Evolutionary conservation across 2,113 vertebrate species (phyloP).

Genomic region (Poeciliopsis turrubarensis): DNA sequence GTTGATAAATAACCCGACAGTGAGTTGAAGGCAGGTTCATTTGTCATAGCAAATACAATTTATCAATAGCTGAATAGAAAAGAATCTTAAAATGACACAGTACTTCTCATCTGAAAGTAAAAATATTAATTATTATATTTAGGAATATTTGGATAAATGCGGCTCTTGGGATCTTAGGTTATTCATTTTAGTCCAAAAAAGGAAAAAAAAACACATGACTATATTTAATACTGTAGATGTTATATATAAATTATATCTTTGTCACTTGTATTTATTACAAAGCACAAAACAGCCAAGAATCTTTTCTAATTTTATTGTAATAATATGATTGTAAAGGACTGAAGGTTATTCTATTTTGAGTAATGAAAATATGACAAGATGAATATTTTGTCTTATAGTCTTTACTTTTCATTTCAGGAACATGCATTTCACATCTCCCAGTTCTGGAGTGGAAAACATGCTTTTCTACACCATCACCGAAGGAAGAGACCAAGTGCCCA

Average conservation of each 20-base stretch:
- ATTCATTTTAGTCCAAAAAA: too few relatives aligned
- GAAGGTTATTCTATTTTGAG: neutral
- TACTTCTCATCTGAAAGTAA: too few relatives aligned
- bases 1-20: too few relatives aligned
- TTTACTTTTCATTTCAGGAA: slow-evolving; percentile 60
- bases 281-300: neutral
- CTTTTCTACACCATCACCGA: slow-evolving; percentile 89
- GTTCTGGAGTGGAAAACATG: slow-evolving; percentile 83
- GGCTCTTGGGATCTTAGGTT: too few relatives aligned
- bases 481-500: slow-evolving; percentile 83
- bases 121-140: too few relatives aligned
- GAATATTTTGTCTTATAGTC: slow-evolving; percentile 8
- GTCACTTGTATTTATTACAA: neutral
- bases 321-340: neutral
- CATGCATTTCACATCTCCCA: slow-evolving; percentile 61
- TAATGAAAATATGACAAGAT: too few relatives aligned
- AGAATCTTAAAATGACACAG: neutral
- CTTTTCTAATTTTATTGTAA: neutral
- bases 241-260: neutral
- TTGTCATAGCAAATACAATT: neutral
- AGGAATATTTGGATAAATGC: too few relatives aligned
- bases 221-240: too few relatives aligned
- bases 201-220: too few relatives aligned
- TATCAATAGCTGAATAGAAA: neutral
- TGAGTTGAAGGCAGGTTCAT: too few relatives aligned